Base-by-base conservation (phyloP, 2,888 invertebrate species). In the Caenorhabditis sp. region DNA sequence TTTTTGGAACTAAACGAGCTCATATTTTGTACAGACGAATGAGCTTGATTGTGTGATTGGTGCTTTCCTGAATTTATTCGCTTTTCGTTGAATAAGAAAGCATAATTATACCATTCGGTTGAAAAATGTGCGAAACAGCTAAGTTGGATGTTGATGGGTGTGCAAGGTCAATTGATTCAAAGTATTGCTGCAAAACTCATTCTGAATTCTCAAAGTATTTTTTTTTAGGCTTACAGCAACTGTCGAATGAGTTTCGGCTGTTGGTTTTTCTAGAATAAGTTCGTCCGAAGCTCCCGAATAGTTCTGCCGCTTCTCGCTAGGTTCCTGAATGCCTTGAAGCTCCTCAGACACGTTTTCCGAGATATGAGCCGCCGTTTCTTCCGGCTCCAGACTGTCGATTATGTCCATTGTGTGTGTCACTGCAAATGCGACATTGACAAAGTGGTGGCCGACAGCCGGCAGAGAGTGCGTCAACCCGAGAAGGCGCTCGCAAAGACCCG, bases 111-210 rank as follows among this genome's bases (percentile, higher is more conserved):
- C 50, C 32, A 32, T 15, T 5, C 11, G 27, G 1, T 20, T 32
- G 50, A 17, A 26, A 50, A 30, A 50, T 13, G 2, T 15, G 30
- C 4, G 50, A 8, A 17, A 26, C 32, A 9, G 6, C 6, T 2
- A 50, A 9, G 8, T 30, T 58, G 24, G 68, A 68, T 7, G 58
- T 68, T n/a, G 68, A 68, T 24, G 68, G 58, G 26, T 58, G 22
- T 3, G 58, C 7, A 22, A 58, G 68, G 35, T 68, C 56, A 22
- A 66, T 56, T 27, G 27, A 27, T 41, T 20, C 41, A 13, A 50
- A 50, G 35, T 43, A 43, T 35, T 41, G n/a, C 68, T 68, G 58
- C 32, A 68, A 55, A 43, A 32, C 2, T 6, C 20, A 27, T 61
- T 32, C n/a, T 48, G 2, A 27, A 8, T 61, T 37, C n/a, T 11